phyloP scores from a whole-genome alignment of 2,797 vertebrate species.

The Harpagifer antarcticus region DNA sequence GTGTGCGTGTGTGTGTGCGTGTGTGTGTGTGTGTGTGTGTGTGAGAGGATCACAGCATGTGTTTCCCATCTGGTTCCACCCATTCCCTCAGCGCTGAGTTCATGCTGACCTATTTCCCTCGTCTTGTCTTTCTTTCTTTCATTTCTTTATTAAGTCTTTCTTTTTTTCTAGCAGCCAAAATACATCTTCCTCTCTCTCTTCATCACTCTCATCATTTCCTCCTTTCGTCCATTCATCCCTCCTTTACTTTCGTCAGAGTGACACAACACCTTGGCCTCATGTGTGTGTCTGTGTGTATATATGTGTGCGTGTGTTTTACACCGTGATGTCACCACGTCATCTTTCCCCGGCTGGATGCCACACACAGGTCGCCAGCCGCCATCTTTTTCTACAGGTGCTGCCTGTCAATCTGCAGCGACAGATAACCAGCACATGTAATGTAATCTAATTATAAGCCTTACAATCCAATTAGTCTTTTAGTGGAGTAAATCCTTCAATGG shows the following conservation, averaged over 20 bases:
- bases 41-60: slow-evolving; percentile 52
- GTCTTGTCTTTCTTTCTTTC: slow-evolving; percentile 15
- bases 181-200: neutral
- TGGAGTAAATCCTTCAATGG: slow-evolving; percentile 17
- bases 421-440: slow-evolving; percentile 30
- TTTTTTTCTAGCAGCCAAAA: neutral
- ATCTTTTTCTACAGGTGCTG: neutral
- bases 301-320: slow-evolving; percentile 3
- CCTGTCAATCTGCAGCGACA: slow-evolving; percentile 19
- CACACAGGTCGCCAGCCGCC: slow-evolving; percentile 40
- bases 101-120: slow-evolving; percentile 55
- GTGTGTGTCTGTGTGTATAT: neutral
- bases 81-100: slow-evolving; percentile 70
- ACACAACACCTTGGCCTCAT: slow-evolving; percentile 36
- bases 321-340: slow-evolving; percentile 41
- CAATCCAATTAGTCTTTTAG: neutral
- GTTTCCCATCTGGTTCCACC: slow-evolving; percentile 77
- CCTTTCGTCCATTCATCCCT: neutral
- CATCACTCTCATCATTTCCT: neutral
- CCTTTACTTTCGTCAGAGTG: slow-evolving; percentile 29
- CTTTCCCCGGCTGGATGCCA: slow-evolving; percentile 36
- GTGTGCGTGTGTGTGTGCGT: no score
- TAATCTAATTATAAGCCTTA: slow-evolving; percentile 27
- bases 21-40: no score
- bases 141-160: neutral